Percentiles rank a stretch among this genome's conserved stretches.
These are phyloP conservation scores for Octodon degus DNA, from an alignment of 2,113 vertebrate genomes.

Conservation along the genomic window DNA sequence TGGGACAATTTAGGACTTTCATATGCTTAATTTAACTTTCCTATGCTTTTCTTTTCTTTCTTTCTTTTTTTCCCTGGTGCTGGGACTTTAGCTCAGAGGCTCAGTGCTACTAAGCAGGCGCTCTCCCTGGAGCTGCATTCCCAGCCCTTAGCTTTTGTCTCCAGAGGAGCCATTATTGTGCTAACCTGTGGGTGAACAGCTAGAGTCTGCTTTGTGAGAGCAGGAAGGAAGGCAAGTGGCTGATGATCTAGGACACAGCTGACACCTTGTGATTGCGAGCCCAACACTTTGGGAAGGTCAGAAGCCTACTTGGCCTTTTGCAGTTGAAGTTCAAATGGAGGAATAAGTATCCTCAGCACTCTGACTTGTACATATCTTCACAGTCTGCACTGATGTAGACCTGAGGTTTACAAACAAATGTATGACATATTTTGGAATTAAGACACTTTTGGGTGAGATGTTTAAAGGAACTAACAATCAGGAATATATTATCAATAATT, in stretches of 20 bases:
- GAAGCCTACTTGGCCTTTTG: neutral
- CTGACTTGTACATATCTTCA: neutral
- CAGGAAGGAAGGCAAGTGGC: rapidly evolving
- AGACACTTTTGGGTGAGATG: neutral
- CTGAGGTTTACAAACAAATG: neutral
- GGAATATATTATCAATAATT: neutral
- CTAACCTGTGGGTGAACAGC: neutral
- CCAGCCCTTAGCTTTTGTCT: neutral
- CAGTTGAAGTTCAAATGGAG: neutral
- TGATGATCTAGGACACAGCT: neutral
- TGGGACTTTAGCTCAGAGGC: neutral
- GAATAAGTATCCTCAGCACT: neutral
- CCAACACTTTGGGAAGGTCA: neutral
- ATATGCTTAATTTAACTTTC: neutral
- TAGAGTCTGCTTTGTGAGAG: neutral
- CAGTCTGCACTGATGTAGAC: neutral
- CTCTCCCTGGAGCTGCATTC: neutral
- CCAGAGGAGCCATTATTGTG: neutral
- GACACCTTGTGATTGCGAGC: neutral
- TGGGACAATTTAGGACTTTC: neutral
- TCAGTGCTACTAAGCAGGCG: neutral
- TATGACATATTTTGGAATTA: neutral
- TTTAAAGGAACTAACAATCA: constrained; percentile 5
- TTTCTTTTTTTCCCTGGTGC: neutral
- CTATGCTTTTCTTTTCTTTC: neutral